These are phyloP conservation scores for Sialis lutaria DNA, from an alignment of 2,888 invertebrate species.

Conservation along the genomic window DNA sequence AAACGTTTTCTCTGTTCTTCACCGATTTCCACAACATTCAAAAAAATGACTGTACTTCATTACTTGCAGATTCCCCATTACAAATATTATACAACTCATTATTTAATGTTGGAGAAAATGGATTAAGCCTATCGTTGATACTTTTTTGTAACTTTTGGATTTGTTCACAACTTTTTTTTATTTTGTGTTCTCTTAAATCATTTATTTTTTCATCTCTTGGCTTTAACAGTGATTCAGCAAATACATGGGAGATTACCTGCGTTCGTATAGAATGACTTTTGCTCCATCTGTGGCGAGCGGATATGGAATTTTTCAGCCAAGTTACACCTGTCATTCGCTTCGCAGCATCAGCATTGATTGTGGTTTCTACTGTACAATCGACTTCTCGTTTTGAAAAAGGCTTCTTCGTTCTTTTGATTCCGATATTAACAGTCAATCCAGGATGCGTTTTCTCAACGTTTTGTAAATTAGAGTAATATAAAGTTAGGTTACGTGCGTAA, in stretches of 20 bases:
- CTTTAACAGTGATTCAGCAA: too few relatives aligned
- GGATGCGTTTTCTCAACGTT: slow-evolving; percentile 13
- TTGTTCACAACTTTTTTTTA: too few relatives aligned
- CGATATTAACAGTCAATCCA: slow-evolving; percentile 11
- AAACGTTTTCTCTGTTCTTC: neutral
- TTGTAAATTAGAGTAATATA: slow-evolving; percentile 13
- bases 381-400: slow-evolving; percentile 13
- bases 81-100: too few relatives aligned
- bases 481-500: slow-evolving; percentile 12
- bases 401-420: slow-evolving; percentile 12
- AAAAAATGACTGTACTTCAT: too few relatives aligned
- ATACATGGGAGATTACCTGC: slow-evolving; percentile 10
- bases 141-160: too few relatives aligned
- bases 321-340: slow-evolving; percentile 12
- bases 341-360: slow-evolving; percentile 15
- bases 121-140: too few relatives aligned
- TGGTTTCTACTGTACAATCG: slow-evolving; percentile 14
- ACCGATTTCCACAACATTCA: slow-evolving; percentile 7
- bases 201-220: too few relatives aligned
- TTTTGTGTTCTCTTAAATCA: too few relatives aligned
- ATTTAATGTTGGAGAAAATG: too few relatives aligned
- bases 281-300: slow-evolving; percentile 16
- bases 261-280: slow-evolving; percentile 11
- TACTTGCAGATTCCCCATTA: too few relatives aligned
- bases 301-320: slow-evolving; percentile 13